Evolutionary conservation across 2,113 vertebrate species (phyloP), one percentile per base, ranked within the genome.

Genomic region (Dipodomys stephensi): DNA sequence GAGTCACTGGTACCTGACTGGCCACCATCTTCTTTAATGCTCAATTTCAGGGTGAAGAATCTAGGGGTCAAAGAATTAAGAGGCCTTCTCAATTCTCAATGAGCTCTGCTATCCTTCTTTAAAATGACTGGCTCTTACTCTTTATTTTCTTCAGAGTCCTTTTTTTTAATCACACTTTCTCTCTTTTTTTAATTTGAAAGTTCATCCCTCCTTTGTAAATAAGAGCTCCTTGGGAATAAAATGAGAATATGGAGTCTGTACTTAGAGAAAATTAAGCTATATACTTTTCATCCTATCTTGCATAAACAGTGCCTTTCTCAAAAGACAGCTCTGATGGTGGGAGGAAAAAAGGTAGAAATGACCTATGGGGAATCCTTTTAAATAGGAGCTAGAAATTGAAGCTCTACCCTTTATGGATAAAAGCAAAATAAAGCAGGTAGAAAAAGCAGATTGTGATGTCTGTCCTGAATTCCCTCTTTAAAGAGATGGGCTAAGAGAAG

Each of bases 201-300:
- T 49, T 78, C 53, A 80, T 81, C 28, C 44, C 85, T 90, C 27
- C 60, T 83, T 83, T 72, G 16, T 78, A 90, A 92, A 65, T 81
- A 16, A 28, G 49, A 72, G 13, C 19, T 60, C 69, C 39, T 87
- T 9, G 72, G 82, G 62, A 84, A 85, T 76, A 83, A 32, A 86
- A 68, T 44, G 44, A 57, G 83, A 77, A 88, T 78, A 28, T 23
- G 60, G 23, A 22, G 15, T 30, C 76, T 19, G 67, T 91, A 30
- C 64, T 92, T 23, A 78, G 67, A 82, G 95, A 95, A 30, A 23
- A 69, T 87, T 80, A 71, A 79, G 57, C 35, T 68, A 19, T 62
- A 6, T 67, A 32, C 46, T 89, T 95, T 81, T 67, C 6, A 35
- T 16, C 15, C 16, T 77, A n/a, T 92, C 57, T 23, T 39, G 30